Evolutionary conservation across 2,888 invertebrate species (phyloP), one percentile per base, ranked within the genome.

Genomic region (Drosophila neotestacea): DNA sequence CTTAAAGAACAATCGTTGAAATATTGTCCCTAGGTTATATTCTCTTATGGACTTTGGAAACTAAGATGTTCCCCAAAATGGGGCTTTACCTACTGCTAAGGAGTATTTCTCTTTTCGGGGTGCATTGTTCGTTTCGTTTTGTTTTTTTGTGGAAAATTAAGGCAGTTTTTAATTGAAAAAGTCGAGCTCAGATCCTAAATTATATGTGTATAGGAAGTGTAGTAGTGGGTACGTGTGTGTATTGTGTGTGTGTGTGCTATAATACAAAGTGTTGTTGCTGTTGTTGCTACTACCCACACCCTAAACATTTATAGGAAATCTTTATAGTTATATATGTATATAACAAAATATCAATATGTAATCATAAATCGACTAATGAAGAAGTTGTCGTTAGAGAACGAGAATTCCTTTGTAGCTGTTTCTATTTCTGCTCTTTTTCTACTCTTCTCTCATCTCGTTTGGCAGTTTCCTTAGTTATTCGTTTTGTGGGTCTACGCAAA

Each of bases 301-400:
- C 88, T 88, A 89, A 89, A 84, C 61, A 70, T 79, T 73, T 79
- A 88, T 84, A 85, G 84, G 85, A 83, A 89, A 73, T 90, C 74
- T 81, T 79, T 58, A 47, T 70, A 75, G 81, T 83, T 77, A 73
- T 77, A 73, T 64, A 73, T 71, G 59, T 67, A 71, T 75, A 74
- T 67, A 78, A 74, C 74, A 81, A 77, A 61, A 69, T 61, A 70
- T 72, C 54, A 73, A 58, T 80, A 78, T 68, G 59, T 83, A 81
- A 73, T 58, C 47, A 64, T 73, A 71, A 73, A 66, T 78, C 91
- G 91, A 91, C 91, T 91, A 91, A 91, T 91, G 91, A 88, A 91
- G 91, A 91, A 91, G 91, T 90, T 91, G 91, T 90, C 83, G 87
- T 89, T 90, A 86, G 79, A 79, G 70, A 77, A 91, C 88, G 91